Base-by-base conservation (phyloP, 2,888 invertebrate genomes). In the Tinea trinotella region DNA sequence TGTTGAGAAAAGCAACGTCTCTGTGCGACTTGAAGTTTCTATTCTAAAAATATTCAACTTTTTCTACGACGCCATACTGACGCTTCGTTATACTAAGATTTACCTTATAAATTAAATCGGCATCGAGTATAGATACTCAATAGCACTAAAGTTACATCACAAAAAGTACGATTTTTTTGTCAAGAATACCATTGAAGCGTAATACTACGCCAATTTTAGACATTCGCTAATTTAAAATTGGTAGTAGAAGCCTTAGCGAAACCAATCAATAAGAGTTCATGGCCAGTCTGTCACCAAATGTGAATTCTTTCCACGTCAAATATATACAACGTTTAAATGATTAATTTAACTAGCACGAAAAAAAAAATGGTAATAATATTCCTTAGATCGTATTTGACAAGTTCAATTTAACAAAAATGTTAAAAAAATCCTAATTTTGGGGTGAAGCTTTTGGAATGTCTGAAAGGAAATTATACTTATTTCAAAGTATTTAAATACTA, bases 41-140 rank as follows among this genome's bases (percentile, higher is more conserved):
- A 56, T 57, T 58, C 59, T 58, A 54, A 62, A 65, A 66, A 67
- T 63, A 64, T 62, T 60, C 74, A 69, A 74, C 73, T 80, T 77
- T 78, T 80, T 76, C 72, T 66, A 60, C 57, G 65, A 73, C 50
- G 50, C 50, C 50, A 50, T 15, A 50, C 50, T 4, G 12, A 13
- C 40, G 30, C 30, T 30, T 30, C 30, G 4, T 30, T 30, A 30
- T 1, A 30, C 30, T n/a, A 30, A 30, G 30, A 30, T 30, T 30
- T 30, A 10, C 7, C 30, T n/a, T 30, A 30, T 30, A 7, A 30
- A 30, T 30, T 30, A 30, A 30, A 2, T 30, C 7, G 30, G 7
- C 7, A 30, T 30, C 30, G 30, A 30, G 2, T 2, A 7, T 30
- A n/a, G n/a, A n/a, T n/a, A n/a, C n/a, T 30, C 7, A 7, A 30